These are phyloP conservation scores for Physocephala rufipes DNA, from an alignment of 2,888 invertebrate species.

Conservation along the genomic window DNA sequence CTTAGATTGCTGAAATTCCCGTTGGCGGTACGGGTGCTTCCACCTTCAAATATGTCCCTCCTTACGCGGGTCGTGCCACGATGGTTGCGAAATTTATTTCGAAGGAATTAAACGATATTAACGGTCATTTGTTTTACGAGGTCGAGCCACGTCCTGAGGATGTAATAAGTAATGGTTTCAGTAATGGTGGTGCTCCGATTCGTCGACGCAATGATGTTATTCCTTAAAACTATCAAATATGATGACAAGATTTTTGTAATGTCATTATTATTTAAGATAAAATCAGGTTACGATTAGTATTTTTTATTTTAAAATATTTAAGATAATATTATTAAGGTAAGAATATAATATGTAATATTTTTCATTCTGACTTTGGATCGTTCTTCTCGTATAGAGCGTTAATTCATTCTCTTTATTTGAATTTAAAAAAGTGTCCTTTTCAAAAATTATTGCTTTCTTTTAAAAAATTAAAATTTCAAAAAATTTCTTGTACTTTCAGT, in stretches of 20 bases:
- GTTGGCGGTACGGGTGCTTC: slow-evolving; percentile 77
- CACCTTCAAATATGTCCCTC: slow-evolving; percentile 80
- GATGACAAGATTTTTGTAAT: no score
- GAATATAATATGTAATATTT: no score
- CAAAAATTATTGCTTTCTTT: neutral
- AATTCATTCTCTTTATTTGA: neutral
- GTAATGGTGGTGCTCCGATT: slow-evolving; percentile 55
- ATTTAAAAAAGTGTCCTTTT: neutral
- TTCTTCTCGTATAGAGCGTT: no score
- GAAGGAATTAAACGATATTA: slow-evolving; percentile 88
- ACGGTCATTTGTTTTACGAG: slow-evolving; percentile 83
- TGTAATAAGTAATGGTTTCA: slow-evolving; percentile 55
- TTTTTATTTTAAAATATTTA: no score
- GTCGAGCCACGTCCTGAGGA: slow-evolving; percentile 68
- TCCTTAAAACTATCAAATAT: slow-evolving; percentile 44
- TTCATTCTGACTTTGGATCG: no score
- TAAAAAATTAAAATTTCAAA: no score
- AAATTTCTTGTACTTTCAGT: no score
- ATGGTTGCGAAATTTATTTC: slow-evolving; percentile 88
- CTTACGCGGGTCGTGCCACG: slow-evolving; percentile 78
- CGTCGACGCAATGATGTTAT: slow-evolving; percentile 62
- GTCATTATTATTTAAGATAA: no score
- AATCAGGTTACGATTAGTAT: no score
- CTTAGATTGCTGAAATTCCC: slow-evolving; percentile 65
- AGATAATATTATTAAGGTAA: no score